Evolutionary conservation across 2,113 vertebrate species (phyloP).

Genomic region (Syngnathus floridae): DNA sequence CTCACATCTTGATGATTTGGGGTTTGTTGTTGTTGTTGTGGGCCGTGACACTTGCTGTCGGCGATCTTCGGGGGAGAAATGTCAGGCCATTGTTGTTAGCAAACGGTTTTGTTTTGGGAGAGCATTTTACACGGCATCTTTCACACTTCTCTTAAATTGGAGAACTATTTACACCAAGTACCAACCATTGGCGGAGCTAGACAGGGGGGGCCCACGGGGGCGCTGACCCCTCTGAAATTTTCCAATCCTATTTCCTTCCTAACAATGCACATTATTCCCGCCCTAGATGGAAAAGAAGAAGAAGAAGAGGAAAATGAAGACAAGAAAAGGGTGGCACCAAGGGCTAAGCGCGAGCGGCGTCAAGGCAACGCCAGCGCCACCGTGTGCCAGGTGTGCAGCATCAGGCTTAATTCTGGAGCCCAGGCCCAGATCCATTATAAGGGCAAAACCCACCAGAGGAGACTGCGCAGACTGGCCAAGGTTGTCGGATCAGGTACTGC

Average conservation of each 20-base stretch:
- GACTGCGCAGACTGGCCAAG: slow-evolving; percentile 82
- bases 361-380: slow-evolving; percentile 74
- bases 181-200: no score
- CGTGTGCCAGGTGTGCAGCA: slow-evolving; percentile 89
- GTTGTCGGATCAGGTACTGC: slow-evolving; percentile 68
- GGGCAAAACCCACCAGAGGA: slow-evolving; percentile 93
- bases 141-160: background rate
- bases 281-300: slow-evolving; percentile 72
- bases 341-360: slow-evolving; percentile 79
- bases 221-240: background rate
- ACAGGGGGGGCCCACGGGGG: no score
- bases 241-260: background rate
- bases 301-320: slow-evolving; percentile 21
- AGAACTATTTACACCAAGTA: no score
- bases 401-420: slow-evolving; percentile 87
- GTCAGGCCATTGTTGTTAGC: no score
- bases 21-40: no score
- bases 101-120: no score
- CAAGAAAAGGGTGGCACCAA: slow-evolving; percentile 42
- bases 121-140: background rate
- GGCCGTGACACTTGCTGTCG: no score
- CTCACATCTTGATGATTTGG: no score
- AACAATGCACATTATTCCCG: background rate
- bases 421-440: slow-evolving; percentile 96
- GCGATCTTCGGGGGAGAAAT: no score